Evolutionary conservation across 1,140 invertebrate genomes (phyloP).

Genomic region (Drosophila arizonae): DNA sequence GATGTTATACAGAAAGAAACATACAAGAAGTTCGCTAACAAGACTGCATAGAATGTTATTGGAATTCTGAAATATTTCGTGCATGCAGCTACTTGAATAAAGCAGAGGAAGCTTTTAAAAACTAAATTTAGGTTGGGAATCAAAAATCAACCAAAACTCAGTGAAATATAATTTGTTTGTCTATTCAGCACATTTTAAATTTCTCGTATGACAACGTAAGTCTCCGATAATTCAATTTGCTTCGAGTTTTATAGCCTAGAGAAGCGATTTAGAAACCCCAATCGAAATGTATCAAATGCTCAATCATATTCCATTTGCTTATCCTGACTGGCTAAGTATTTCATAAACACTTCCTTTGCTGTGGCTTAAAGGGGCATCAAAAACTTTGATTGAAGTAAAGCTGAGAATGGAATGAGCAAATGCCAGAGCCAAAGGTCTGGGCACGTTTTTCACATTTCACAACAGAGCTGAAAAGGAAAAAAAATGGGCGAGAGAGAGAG

Average conservation of each 20-base stretch:
- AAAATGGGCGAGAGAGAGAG: background rate
- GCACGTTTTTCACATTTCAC: conserved; percentile 72
- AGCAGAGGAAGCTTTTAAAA: background rate
- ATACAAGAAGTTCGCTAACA: too few relatives aligned
- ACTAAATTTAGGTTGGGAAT: too few relatives aligned
- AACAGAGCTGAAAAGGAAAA: conserved; percentile 16
- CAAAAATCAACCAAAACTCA: background rate
- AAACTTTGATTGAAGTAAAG: conserved; percentile 11
- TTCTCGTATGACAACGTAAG: too few relatives aligned
- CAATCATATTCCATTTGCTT: background rate
- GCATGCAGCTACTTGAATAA: too few relatives aligned
- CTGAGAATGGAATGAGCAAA: conserved; percentile 28
- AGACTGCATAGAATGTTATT: too few relatives aligned
- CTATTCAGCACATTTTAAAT: too few relatives aligned
- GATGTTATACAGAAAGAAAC: too few relatives aligned
- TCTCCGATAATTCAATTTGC: too few relatives aligned
- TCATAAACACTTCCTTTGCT: background rate
- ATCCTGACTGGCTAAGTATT: too few relatives aligned
- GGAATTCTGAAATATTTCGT: too few relatives aligned
- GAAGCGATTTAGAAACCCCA: too few relatives aligned
- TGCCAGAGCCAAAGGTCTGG: conserved; percentile 36
- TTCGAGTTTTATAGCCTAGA: too few relatives aligned
- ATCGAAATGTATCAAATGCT: background rate
- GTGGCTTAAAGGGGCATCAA: background rate
- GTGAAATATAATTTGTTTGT: background rate